Percentiles rank a stretch among this genome's conserved stretches.
Evolutionary conservation across 2,113 vertebrate species (phyloP).

Genomic region (Catharus bicknelli): DNA sequence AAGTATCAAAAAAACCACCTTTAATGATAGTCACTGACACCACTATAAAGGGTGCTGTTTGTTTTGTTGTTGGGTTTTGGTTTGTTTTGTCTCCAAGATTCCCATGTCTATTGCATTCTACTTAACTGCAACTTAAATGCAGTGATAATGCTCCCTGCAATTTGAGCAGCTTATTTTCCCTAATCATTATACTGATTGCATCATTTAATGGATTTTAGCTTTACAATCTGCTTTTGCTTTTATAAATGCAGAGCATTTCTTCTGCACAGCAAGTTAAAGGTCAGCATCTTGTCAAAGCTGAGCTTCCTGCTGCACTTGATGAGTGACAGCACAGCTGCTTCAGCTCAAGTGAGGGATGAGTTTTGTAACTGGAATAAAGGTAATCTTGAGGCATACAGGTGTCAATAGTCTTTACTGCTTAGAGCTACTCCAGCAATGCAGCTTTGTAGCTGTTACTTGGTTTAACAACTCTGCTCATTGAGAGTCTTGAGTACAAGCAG

Average conservation of each 20-base stretch:
- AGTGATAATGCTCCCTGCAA: too few species aligned
- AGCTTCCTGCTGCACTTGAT: background rate
- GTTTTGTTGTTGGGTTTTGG: background rate
- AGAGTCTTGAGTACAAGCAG: background rate
- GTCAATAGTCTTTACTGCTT: background rate
- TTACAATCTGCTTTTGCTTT: background rate
- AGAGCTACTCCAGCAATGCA: background rate
- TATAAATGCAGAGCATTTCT: background rate
- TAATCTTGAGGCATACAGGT: background rate
- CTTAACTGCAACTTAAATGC: background rate
- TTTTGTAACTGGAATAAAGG: background rate
- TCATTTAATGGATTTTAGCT: background rate
- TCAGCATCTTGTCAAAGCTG: background rate
- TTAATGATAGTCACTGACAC: background rate
- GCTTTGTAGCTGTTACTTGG: background rate
- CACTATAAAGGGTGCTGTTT: background rate
- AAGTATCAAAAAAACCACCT: background rate
- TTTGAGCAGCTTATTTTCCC: background rate
- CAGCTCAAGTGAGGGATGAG: background rate
- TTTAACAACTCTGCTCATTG: background rate
- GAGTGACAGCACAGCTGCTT: background rate
- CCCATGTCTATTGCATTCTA: background rate
- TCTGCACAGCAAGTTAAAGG: background rate
- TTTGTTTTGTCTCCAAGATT: background rate
- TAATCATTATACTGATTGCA: too few species aligned